Evolutionary conservation across 2,797 vertebrate species (phyloP), one percentile per base, ranked within the genome.

Genomic region (Hipposideros larvatus): DNA sequence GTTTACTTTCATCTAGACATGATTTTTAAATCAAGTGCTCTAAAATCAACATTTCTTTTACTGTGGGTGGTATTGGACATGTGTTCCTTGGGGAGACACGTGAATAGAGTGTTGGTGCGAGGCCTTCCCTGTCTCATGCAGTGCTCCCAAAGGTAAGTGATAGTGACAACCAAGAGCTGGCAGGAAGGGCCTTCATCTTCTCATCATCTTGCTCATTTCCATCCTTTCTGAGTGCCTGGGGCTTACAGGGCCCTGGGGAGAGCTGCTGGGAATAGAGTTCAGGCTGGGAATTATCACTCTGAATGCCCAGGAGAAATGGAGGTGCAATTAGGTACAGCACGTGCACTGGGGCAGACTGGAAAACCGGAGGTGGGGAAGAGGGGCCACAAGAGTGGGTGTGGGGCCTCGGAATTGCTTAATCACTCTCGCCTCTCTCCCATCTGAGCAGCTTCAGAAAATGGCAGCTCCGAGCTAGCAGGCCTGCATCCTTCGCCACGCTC

Each of bases 371-470:
- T 7, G 1, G 59, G 4, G 7, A 61, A 21, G 31, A 48, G 55
- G 2, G 11, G 1, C 73, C 9, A 5, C 11, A 63, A 1, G 21
- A 53, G 55, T 48, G 19, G 24, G 24, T 53, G 22, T 3, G 28
- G 43, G 53, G 37, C 65, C 28, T 86, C 37, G 43, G 18, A 41
- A 43, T 70, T n/a, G 16, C 22, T 87, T 28, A 43, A 26, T 41
- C 6, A 22, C 34, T 55, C 66, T 48, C 68, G 53, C 61, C 28
- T 55, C 19, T n/a, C 66, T 80, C 41, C 46, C 21, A 8, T 51
- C 34, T 59, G 86, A 94, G 53, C 59, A 85, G 53, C 48, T 90
- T 34, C 37, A 26, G 51, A 75, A 91, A 94, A 75, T 16, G 7
- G 53, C 21, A 41, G 21, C 48, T 75, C 18, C 3, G 57, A 93